Percentiles rank a stretch among this genome's conserved stretches.
These are phyloP conservation scores for Phoeniculus purpureus DNA, from an alignment of 2,797 vertebrate species.

Conservation along the genomic window DNA sequence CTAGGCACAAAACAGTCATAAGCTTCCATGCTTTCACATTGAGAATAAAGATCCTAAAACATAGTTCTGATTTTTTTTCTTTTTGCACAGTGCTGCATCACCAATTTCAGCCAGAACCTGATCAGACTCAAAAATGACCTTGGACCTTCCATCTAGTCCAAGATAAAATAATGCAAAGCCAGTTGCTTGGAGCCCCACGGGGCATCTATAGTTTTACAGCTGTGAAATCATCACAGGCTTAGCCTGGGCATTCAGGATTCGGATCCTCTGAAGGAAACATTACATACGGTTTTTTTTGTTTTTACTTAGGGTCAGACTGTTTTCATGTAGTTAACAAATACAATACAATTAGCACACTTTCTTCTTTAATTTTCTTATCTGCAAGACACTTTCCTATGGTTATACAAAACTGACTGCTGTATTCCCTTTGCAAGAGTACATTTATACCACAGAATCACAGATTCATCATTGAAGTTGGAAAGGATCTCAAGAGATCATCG, in stretches of 20 bases:
- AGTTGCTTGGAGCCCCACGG: too few species aligned
- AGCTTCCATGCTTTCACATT: neutral
- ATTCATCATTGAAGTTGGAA: too few species aligned
- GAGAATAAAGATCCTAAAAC: neutral
- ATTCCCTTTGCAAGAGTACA: conserved; percentile 4
- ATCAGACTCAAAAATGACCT: neutral
- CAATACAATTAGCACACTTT: conserved; percentile 8
- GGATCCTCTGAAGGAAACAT: too few species aligned
- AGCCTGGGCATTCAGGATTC: too few species aligned
- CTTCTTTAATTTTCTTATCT: conserved; percentile 27
- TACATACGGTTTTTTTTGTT: neutral
- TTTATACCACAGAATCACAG: neutral
- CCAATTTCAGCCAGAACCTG: neutral
- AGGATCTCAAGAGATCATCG: too few species aligned
- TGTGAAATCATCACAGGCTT: too few species aligned
- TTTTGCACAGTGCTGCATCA: neutral
- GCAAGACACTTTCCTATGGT: neutral
- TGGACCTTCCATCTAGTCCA: neutral
- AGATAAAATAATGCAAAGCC: neutral
- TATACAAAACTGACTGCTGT: neutral
- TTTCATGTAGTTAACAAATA: neutral
- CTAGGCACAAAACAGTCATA: neutral
- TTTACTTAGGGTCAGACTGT: neutral
- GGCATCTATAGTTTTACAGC: too few species aligned
- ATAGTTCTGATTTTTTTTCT: neutral